Evolutionary conservation across 2,113 vertebrate genomes (phyloP).

Genomic region (Pterocles orientalis): DNA sequence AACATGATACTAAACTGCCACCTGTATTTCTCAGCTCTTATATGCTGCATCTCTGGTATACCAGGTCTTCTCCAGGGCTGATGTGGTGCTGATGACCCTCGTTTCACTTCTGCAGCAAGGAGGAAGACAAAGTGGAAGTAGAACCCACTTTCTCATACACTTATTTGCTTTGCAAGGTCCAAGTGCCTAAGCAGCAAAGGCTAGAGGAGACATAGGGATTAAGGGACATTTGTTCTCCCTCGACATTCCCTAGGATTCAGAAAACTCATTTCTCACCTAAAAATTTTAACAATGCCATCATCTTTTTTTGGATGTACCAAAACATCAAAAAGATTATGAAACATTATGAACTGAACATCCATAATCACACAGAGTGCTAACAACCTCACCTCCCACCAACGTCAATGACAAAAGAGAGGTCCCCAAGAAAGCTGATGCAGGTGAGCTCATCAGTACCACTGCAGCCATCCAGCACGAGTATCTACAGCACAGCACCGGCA

Average conservation of each 20-base stretch:
- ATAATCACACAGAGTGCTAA: background rate
- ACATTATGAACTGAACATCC: background rate
- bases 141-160: background rate
- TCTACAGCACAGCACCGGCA: background rate
- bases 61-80: background rate
- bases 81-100: background rate
- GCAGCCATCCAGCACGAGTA: rapidly evolving
- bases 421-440: background rate
- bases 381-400: background rate
- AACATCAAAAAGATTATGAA: background rate
- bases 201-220: background rate
- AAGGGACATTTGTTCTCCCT: background rate
- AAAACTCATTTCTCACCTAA: background rate
- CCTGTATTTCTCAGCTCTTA: background rate
- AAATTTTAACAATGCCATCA: background rate
- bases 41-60: background rate
- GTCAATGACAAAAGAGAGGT: background rate
- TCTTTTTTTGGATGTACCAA: background rate
- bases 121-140: background rate
- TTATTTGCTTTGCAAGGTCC: background rate
- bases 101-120: background rate
- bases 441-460: rapidly evolving
- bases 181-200: background rate
- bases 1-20: rapidly evolving
- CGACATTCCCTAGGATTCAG: background rate